Conservation (phyloP, 2,888 invertebrate genomes). For the Rhimphoctona megacephalus region DNA sequence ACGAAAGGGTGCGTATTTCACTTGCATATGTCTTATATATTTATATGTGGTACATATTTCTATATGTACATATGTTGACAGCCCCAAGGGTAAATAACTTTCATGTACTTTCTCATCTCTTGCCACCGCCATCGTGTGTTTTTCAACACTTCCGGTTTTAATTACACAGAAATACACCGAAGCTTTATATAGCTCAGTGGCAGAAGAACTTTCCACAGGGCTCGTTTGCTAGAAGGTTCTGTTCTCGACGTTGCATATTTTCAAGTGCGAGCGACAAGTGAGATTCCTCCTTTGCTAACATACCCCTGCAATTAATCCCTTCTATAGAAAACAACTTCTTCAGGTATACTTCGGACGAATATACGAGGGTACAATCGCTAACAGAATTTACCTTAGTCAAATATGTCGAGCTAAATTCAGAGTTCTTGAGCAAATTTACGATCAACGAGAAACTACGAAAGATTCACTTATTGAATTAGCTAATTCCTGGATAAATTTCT, state of each 20-base stretch:
- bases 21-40: background rate
- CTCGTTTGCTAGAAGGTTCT: constrained; percentile 55
- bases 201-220: constrained; percentile 25
- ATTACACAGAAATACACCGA: constrained; percentile 71
- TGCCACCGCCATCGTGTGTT: constrained; percentile 45
- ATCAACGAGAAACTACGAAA: background rate
- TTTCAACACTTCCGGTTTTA: constrained; percentile 79
- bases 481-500: background rate
- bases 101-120: constrained; percentile 12
- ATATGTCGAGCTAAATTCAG: background rate
- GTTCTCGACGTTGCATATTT: constrained; percentile 72
- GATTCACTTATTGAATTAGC: background rate
- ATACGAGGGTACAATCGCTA: constrained; percentile 21
- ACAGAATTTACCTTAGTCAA: constrained; percentile 25
- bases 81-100: background rate
- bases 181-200: constrained; percentile 32
- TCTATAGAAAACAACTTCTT: constrained; percentile 46
- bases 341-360: background rate
- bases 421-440: background rate
- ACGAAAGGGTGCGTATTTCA: constrained; percentile 3
- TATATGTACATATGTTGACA: background rate
- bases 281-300: constrained; percentile 52
- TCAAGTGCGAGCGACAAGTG: constrained; percentile 59
- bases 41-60: background rate
- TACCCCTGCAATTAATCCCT: constrained; percentile 60